phyloP scores from a whole-genome alignment of 2,888 invertebrate species.

The Schizaphis graminum region DNA sequence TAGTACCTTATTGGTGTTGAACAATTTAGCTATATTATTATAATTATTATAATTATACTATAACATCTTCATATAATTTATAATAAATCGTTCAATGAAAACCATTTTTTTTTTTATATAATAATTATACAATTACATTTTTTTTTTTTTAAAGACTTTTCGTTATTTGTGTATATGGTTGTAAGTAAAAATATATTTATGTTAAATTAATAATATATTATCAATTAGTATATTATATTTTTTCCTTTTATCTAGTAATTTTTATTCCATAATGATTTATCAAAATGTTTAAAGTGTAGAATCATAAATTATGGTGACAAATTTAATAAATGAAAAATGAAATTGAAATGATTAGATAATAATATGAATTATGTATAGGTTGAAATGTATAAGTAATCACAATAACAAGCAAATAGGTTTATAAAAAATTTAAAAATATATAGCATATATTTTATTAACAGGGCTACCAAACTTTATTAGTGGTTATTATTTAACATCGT shows the following conservation, averaged over 20 bases:
- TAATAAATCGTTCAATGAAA: background rate
- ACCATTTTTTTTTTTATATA: background rate
- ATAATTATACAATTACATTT: background rate
- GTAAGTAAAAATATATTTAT: background rate
- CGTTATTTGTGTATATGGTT: background rate
- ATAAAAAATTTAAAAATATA: background rate
- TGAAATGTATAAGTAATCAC: background rate
- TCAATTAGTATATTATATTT: background rate
- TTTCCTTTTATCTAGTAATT: background rate
- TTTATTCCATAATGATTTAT: background rate
- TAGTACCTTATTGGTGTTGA: background rate
- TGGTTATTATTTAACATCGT: background rate
- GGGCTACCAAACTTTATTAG: background rate
- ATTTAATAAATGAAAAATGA: background rate
- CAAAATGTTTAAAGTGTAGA: background rate
- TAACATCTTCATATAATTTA: background rate
- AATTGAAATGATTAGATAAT: background rate
- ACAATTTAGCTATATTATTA: background rate
- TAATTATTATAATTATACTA: background rate
- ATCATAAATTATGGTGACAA: background rate
- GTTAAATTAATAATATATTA: background rate
- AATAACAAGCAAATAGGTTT: background rate
- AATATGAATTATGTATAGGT: background rate
- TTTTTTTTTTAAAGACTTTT: background rate
- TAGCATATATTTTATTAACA: background rate